A percentile compares a stretch with the other conserved stretches of the same genome.
Evolutionary conservation across 2,888 invertebrate genomes (phyloP).

Genomic region (Lypha dubia): DNA sequence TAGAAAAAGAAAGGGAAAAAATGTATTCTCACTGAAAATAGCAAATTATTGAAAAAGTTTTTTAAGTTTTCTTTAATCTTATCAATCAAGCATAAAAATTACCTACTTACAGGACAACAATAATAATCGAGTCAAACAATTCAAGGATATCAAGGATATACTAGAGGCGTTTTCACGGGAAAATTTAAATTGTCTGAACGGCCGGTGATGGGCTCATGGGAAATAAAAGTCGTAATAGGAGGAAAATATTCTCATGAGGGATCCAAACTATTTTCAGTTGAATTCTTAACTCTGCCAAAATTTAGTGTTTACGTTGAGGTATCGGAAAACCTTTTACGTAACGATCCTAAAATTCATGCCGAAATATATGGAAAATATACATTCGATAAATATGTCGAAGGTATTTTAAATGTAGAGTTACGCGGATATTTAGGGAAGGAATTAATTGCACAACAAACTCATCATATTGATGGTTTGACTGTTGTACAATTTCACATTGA

Average conservation of each 20-base stretch:
- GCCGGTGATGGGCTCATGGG: constrained; percentile 95
- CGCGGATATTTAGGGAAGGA: constrained; percentile 83
- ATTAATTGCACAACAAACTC: constrained; percentile 1
- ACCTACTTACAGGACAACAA: constrained; percentile 87
- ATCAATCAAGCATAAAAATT: no score
- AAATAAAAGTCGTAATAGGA: constrained; percentile 87
- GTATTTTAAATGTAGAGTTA: constrained; percentile 90
- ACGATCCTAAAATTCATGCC: constrained; percentile 78
- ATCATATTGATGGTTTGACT: constrained; percentile 13
- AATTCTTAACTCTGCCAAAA: constrained; percentile 95
- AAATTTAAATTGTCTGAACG: constrained; percentile 91
- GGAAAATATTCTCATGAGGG: constrained; percentile 65
- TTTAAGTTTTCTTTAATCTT: no score
- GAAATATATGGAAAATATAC: constrained; percentile 86
- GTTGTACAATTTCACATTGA: constrained; percentile 22
- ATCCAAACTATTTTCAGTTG: constrained; percentile 86
- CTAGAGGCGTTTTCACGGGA: constrained; percentile 89
- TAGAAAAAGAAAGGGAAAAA: no score
- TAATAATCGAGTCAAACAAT: constrained; percentile 92
- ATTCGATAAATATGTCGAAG: constrained; percentile 93
- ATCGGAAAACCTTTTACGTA: constrained; percentile 91
- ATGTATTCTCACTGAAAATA: no score
- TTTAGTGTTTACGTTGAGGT: constrained; percentile 94
- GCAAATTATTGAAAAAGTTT: no score
- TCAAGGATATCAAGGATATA: constrained; percentile 88